These are phyloP conservation scores for Columba guinea DNA, from an alignment of 2,797 vertebrate genomes.

Conservation along the genomic window DNA sequence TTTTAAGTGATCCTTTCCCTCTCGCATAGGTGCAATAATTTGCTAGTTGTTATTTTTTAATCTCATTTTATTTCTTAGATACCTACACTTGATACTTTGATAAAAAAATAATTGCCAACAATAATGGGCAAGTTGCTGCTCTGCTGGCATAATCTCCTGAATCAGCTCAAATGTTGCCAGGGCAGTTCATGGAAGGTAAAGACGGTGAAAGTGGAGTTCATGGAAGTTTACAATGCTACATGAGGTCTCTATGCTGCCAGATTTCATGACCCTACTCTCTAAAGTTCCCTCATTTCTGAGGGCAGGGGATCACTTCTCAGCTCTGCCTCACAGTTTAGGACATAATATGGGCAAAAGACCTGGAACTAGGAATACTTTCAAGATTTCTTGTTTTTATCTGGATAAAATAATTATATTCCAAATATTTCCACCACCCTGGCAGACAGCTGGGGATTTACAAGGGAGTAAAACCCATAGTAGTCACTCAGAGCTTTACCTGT, in stretches of 20 bases:
- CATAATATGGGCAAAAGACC: neutral
- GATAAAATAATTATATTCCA: neutral
- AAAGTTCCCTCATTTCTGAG: neutral
- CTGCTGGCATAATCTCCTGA: too few relatives aligned
- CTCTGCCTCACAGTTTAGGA: neutral
- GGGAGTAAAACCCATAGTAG: neutral
- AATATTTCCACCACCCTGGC: neutral
- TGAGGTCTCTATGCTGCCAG: neutral
- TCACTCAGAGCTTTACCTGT: neutral
- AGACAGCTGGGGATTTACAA: neutral
- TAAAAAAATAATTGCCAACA: too few relatives aligned
- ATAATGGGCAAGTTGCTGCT: too few relatives aligned
- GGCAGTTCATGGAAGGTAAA: too few relatives aligned
- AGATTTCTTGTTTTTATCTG: neutral
- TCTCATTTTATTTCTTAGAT: neutral
- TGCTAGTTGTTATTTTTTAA: neutral
- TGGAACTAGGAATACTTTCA: neutral
- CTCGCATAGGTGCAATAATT: neutral
- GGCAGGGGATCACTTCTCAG: neutral
- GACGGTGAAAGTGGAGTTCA: too few relatives aligned
- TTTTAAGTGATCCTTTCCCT: neutral
- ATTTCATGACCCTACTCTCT: neutral
- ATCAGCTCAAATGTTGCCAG: too few relatives aligned
- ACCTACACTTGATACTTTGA: neutral
- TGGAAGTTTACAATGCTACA: too few relatives aligned